A percentile compares a stretch with the other conserved stretches of the same genome.
These are phyloP conservation scores for Nephotettix cincticeps DNA, from an alignment of 1,140 invertebrate species.

Conservation along the genomic window DNA sequence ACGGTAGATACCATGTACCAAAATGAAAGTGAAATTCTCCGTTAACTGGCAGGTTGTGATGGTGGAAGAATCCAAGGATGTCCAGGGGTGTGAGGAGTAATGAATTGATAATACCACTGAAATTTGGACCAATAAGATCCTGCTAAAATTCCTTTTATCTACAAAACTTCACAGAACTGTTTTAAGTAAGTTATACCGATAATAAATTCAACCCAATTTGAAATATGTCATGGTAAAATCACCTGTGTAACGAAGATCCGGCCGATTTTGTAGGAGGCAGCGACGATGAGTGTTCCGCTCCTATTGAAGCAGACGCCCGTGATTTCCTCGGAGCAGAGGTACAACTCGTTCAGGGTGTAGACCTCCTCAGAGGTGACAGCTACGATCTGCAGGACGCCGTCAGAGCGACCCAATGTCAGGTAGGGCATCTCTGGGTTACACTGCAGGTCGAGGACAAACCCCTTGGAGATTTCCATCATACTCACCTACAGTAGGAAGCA, in stretches of 20 bases:
- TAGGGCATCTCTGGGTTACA: conserved; percentile 23
- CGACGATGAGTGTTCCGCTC: conserved; percentile 4
- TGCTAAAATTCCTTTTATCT: background rate
- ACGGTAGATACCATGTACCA: too few relatives aligned
- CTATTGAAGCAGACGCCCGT: background rate
- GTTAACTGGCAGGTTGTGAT: too few relatives aligned
- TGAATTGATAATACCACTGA: too few relatives aligned
- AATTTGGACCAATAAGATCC: too few relatives aligned
- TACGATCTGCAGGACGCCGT: background rate
- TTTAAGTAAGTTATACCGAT: background rate
- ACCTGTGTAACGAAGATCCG: conserved; percentile 23
- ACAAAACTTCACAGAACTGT: background rate
- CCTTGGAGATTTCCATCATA: background rate
- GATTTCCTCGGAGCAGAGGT: conserved; percentile 18
- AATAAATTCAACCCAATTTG: background rate
- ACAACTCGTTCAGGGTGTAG: background rate
- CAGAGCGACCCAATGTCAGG: background rate
- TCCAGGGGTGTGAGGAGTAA: too few relatives aligned
- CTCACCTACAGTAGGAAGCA: conserved; percentile 11
- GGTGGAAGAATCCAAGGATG: too few relatives aligned
- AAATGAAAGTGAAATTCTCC: too few relatives aligned
- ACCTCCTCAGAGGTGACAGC: background rate
- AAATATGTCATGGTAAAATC: background rate
- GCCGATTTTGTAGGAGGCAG: conserved; percentile 11
- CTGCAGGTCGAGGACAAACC: conserved; percentile 12